Evolutionary conservation across 2,888 invertebrate genomes (phyloP), one percentile per base, ranked within the genome.

Genomic region (Ophion costatus): DNA sequence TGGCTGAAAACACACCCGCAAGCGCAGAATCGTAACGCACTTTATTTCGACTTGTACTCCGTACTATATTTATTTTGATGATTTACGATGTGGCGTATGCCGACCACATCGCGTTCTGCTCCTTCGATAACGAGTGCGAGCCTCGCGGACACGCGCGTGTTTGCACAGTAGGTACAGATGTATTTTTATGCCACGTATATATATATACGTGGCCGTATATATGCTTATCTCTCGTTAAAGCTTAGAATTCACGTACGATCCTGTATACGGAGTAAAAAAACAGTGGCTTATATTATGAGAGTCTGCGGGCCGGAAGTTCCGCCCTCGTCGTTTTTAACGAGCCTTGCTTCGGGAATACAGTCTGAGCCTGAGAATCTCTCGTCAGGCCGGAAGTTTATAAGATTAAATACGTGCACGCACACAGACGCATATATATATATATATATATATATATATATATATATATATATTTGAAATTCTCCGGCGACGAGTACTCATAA

Each of bases 291-390:
- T 81, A 69, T 11, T 38, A 33, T 20, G 45, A 33, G 38, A 67
- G 38, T 59, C 73, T 75, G 69, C 83, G 63, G 82, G 79, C 83
- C 83, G 79, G 83, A 83, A 75, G 74, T 83, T 75, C 79, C 79
- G 63, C 83, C 79, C 83, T 83, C 74, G 64, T 73, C 82, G 51
- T 77, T 82, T 77, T 82, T 71, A 82, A 82, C 82, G 76, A 82
- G 24, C 70, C 22, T 73, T 45, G 42, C 42, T 59, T 67, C 33
- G 63, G 61, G 71, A 67, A 59, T 38, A 61, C 57, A n/a, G 14
- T 63, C 51, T 17, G 51, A 61, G 69, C 56, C 69, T 83, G 78
- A 79, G 83, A 83, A 79, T 83, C 74, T 83, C 70, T 63, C 73
- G 17, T 78, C 67, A 67, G 38, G 20, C 83, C 83, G 83, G 83